Evolutionary conservation across 2,888 invertebrate genomes (phyloP), one percentile per base, ranked within the genome.

Genomic region (Halocaridina rubra): DNA sequence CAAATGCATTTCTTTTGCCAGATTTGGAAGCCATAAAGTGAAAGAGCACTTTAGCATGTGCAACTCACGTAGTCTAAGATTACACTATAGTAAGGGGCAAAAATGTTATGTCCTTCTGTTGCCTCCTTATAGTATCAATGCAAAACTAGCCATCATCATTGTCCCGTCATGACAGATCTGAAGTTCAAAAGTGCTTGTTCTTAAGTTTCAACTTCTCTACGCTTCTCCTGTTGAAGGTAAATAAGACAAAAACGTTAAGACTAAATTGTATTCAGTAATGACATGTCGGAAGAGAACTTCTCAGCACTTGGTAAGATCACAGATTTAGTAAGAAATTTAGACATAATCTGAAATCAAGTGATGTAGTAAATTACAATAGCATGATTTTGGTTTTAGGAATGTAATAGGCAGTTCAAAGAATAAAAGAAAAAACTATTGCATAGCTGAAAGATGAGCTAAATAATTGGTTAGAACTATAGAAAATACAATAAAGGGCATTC

Each of bases 201-300:
- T n/a, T n/a, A n/a, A n/a, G n/a, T n/a, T n/a, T n/a, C n/a, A n/a
- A n/a, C n/a, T n/a, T n/a, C n/a, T n/a, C n/a, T n/a, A n/a, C n/a
- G n/a, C n/a, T n/a, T n/a, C n/a, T n/a, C n/a, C n/a, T n/a, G n/a
- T 39, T 16, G n/a, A 74, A 39, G 46, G n/a, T 33, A 19, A 74
- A 22, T 39, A 32, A 19, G 8, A 74, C 19, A 39, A 39, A 33
- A 46, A 67, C 32, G 5, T 8, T 75, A 81, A 84, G 82, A 84
- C 82, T 84, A 84, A 78, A 84, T 77, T 84, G 77, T 84, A 84
- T 78, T 84, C 82, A 61, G 82, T 78, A 84, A 84, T 84, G 82
- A 84, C 82, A 84, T 84, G 82, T 84, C 53, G 82, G 82, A 84
- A 84, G 82, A 84, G 82, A 84, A 84, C 82, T 84, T 82, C 82